These are phyloP conservation scores for Anguilla obscura DNA, from an alignment of 2,797 vertebrate species.

Conservation along the genomic window DNA sequence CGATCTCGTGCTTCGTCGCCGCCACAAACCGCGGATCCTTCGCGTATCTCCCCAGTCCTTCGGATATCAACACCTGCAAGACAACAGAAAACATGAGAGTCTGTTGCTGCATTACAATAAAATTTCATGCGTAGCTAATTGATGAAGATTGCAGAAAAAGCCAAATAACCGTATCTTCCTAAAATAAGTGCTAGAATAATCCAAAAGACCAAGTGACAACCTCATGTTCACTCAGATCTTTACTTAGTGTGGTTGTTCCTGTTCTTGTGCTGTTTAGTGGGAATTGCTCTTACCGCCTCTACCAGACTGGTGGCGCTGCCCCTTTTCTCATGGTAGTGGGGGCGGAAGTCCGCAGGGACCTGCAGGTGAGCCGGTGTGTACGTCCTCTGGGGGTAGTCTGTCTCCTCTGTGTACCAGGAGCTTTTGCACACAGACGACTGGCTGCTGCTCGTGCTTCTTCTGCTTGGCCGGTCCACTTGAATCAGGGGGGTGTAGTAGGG, in stretches of 20 bases:
- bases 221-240: background rate
- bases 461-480: slow-evolving; percentile 83
- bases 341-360: slow-evolving; percentile 85
- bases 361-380: slow-evolving; percentile 91
- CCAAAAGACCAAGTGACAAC: background rate
- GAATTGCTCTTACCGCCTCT: slow-evolving; percentile 84
- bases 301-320: slow-evolving; percentile 96
- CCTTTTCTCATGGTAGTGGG: slow-evolving; percentile 93
- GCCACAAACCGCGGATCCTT: slow-evolving; percentile 98
- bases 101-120: background rate
- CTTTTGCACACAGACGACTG: slow-evolving; percentile 89
- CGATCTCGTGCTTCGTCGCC: slow-evolving; percentile 95
- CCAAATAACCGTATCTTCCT: background rate
- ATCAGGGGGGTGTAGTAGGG: slow-evolving; percentile 93
- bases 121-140: background rate
- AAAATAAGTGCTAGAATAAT: too few species aligned
- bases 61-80: slow-evolving; percentile 94
- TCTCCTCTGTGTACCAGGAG: slow-evolving; percentile 97
- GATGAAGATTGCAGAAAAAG: background rate
- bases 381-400: slow-evolving; percentile 84
- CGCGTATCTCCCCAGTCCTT: slow-evolving; percentile 93
- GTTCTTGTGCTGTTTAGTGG: too few species aligned
- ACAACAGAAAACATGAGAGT: slow-evolving; percentile 24
- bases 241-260: background rate
- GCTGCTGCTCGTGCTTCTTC: slow-evolving; percentile 82